phyloP scores from a whole-genome alignment of 2,797 vertebrate genomes.

The Chromis chromis region DNA sequence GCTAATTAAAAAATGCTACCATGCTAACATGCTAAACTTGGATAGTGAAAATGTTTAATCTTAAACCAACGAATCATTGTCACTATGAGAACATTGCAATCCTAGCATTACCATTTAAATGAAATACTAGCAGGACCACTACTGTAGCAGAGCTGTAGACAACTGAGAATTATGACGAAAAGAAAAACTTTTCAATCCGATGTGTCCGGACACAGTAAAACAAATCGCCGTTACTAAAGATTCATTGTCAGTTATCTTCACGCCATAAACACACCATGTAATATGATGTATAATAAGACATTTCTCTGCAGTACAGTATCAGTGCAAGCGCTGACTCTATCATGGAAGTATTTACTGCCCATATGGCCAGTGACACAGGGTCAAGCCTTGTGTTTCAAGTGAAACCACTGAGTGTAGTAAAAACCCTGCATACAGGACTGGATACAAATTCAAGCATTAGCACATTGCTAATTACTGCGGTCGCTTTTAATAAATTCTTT shows the following conservation, averaged over 20 bases:
- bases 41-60: background rate
- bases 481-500: constrained; percentile 81
- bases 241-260: constrained; percentile 23
- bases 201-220: constrained; percentile 2
- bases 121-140: background rate
- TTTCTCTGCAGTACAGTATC: constrained; percentile 62
- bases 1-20: background rate
- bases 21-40: background rate
- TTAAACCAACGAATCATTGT: background rate
- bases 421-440: constrained; percentile 74
- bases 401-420: constrained; percentile 79
- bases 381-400: constrained; percentile 82
- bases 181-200: background rate
- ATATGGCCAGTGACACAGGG: constrained; percentile 82
- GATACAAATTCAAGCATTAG: constrained; percentile 83
- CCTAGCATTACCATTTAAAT: background rate
- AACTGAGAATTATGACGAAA: background rate
- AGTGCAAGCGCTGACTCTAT: constrained; percentile 71
- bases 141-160: background rate
- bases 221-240: constrained; percentile 20
- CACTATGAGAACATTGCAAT: background rate
- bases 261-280: constrained; percentile 24
- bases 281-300: constrained; percentile 29
- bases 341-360: constrained; percentile 83
- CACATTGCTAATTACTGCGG: constrained; percentile 81